Evolutionary conservation across 2,888 invertebrate genomes (phyloP), one percentile per base, ranked within the genome.

Genomic region (Drosophila longiperda): DNA sequence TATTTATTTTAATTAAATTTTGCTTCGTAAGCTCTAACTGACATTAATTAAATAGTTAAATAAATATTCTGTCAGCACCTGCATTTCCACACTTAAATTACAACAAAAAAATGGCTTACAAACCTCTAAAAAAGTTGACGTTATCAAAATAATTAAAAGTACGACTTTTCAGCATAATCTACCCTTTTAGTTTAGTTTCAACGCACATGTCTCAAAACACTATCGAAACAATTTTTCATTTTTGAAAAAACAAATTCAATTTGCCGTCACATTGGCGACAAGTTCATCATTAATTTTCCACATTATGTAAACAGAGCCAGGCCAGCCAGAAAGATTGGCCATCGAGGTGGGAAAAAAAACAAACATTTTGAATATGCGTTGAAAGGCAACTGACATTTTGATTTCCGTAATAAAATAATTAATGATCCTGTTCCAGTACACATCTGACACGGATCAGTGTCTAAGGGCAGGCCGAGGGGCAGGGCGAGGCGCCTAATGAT

Each of bases 331-430:
- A 12, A 12, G 9, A 17, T 8, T 23, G 20, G 2, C 53, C 33
- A 9, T 50, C 62, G 42, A 61, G 67, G 66, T 33, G 36, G 33
- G 23, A 49, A 26, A 65, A 68, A 57, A 45, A 55, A 78, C 66
- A 88, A 86, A 75, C 90, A 90, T 75, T 87, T 75, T 73, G 80
- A 80, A 66, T 59, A 71, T 20, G 74, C 62, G 89, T 66, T 88
- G 90, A 90, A 83, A 86, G 64, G 78, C 68, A 63, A 71, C 90
- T 90, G 87, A 90, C 91, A 90, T 89, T 90, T 89, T 85, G 90
- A 87, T 90, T 90, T 87, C 83, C 90, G 90, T 85, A 89, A 90
- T 90, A 90, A 90, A 87, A 83, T 88, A 88, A 88, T 88, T 88
- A 88, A 88, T 88, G 90, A 90, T 84, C 80, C 40, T 38, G 26